Base-by-base conservation (phyloP, 1,140 invertebrate genomes). In the Cyrtorhinus lividipennis region DNA sequence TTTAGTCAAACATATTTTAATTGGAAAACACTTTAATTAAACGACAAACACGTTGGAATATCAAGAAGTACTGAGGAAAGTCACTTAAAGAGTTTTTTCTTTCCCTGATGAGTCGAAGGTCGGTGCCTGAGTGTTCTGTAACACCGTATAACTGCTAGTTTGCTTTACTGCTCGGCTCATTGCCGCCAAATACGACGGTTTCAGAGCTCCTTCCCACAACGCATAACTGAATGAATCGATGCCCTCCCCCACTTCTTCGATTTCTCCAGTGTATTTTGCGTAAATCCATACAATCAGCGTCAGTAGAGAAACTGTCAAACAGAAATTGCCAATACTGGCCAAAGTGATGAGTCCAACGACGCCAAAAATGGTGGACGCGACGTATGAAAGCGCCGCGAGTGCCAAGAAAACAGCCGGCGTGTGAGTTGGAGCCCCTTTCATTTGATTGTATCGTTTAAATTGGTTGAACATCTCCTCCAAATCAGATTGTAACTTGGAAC, bases 321-420 rank as follows among this genome's bases (percentile, higher is more conserved):
- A 73, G 25, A 93, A 74, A 76, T 94, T 96, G 73, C 86, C 87
- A 64, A 90, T 75, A 76, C 92, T 95, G 60, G 92, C 88, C 67
- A 97, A 72, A 18, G 83, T 80, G 70, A 93, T 91, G 23, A 95
- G 74, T 26, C 92, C 92, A 64, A 95, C 72, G 1, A 97, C 76
- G 15, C 87, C 87, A 71, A 92, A 87, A 66, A 95, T 72, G 62
- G 90, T 91, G 62, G 91, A 92, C 24, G 84, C 69, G 64, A 97
- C 78, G 73, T 97, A 97, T 75, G 84, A 87, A 48, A 86, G 76
- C 58, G 92, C 79, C 62, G 90, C 86, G 63, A 93, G 76, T 15
- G 84, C 84, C 71, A 95, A 92, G 71, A 94, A 84, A n/a, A 95
- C 92, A 5, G 91, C 92, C 2, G 93, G 92, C 22, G 94, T 96